phyloP scores from a whole-genome alignment of 2,797 vertebrate species.

The Cyprinodon diabolis region DNA sequence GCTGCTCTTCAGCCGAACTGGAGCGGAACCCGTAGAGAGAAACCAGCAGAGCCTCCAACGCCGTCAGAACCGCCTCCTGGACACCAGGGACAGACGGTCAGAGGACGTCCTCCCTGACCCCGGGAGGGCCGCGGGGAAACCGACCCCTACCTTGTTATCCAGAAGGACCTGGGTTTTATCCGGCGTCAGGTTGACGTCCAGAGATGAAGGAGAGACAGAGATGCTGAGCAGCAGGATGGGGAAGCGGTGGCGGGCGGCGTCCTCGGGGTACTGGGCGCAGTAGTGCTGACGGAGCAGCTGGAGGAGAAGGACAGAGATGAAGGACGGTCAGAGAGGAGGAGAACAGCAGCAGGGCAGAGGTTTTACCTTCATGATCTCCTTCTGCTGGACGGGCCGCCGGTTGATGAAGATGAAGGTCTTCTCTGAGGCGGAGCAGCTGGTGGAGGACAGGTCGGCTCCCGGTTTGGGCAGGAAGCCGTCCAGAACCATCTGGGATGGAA shows the following conservation, averaged over 20 bases:
- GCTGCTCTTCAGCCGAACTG: slow-evolving; percentile 25
- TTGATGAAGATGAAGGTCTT: slow-evolving; percentile 93
- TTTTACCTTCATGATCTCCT: slow-evolving; percentile 93
- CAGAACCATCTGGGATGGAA: slow-evolving; percentile 84
- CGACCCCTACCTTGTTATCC: slow-evolving; percentile 87
- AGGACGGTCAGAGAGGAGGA: too few species aligned
- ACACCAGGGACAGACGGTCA: slow-evolving; percentile 16
- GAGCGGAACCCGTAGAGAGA: slow-evolving; percentile 87
- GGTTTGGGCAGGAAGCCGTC: slow-evolving; percentile 92
- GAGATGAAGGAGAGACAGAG: slow-evolving; percentile 81
- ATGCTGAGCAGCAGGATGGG: slow-evolving; percentile 89
- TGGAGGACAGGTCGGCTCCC: slow-evolving; percentile 81
- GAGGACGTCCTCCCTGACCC: background rate
- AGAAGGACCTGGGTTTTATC: slow-evolving; percentile 95
- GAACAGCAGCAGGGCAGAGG: too few species aligned
- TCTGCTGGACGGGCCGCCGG: slow-evolving; percentile 88
- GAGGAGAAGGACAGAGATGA: slow-evolving; percentile 15
- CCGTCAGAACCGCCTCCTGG: slow-evolving; percentile 88
- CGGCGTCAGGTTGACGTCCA: slow-evolving; percentile 95
- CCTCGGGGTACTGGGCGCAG: slow-evolving; percentile 76
- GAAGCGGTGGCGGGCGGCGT: slow-evolving; percentile 80
- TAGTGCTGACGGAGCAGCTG: slow-evolving; percentile 90
- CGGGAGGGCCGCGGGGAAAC: background rate
- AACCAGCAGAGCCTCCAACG: slow-evolving; percentile 88
- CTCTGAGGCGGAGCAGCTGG: slow-evolving; percentile 87